Evolutionary conservation across 2,888 invertebrate genomes (phyloP).

Genomic region (Pyrgus malvae): DNA sequence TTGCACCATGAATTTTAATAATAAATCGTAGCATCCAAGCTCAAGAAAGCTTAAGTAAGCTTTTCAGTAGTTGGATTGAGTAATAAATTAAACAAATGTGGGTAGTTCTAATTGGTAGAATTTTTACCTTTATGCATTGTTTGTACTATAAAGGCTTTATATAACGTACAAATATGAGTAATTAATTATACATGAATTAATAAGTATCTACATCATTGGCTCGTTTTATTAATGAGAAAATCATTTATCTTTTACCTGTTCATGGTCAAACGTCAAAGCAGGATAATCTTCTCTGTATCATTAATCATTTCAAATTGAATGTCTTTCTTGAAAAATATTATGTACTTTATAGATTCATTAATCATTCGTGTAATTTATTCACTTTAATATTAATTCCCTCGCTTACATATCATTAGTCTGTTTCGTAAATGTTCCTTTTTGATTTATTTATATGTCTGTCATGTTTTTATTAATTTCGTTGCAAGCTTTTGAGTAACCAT

Average conservation of each 20-base stretch:
- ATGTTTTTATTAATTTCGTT: neutral
- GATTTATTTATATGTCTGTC: neutral
- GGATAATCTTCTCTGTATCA: slow-evolving; percentile 27
- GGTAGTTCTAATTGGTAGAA: too few species aligned
- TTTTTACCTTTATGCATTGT: too few species aligned
- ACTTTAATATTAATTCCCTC: slow-evolving; percentile 5
- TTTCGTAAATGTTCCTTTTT: slow-evolving; percentile 3
- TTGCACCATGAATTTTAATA: too few species aligned
- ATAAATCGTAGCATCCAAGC: too few species aligned
- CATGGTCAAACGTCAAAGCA: neutral
- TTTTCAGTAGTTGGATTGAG: too few species aligned
- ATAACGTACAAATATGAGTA: too few species aligned
- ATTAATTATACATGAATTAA: too few species aligned
- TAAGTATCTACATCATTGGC: too few species aligned
- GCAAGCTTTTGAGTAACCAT: neutral
- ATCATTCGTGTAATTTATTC: slow-evolving; percentile 13
- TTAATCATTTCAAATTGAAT: slow-evolving; percentile 40
- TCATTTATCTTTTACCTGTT: neutral
- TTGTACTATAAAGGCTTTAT: too few species aligned
- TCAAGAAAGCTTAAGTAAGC: too few species aligned
- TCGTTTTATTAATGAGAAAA: neutral
- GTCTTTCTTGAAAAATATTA: slow-evolving; percentile 34
- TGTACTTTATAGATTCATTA: slow-evolving; percentile 30
- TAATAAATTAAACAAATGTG: too few species aligned
- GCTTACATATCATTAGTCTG: neutral